phyloP scores from a whole-genome alignment of 1,140 invertebrate genomes.

The Parapsyche elsis region DNA sequence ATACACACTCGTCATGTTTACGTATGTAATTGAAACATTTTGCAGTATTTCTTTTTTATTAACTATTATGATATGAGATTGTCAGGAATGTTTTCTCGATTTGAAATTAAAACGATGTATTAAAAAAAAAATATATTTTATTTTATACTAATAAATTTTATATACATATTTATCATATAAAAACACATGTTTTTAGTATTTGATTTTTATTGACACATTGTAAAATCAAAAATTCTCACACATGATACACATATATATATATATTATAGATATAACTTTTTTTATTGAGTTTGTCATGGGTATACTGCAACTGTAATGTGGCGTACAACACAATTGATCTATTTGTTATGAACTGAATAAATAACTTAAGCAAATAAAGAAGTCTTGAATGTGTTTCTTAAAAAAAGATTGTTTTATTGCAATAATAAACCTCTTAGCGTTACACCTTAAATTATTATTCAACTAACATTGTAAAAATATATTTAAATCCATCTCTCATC shows the following conservation, averaged over 20 bases:
- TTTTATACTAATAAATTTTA: no score
- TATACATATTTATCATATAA: not conserved
- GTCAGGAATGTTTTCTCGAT: slow-evolving; percentile 8
- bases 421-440: not conserved
- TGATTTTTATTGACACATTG: not conserved
- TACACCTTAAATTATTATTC: not conserved
- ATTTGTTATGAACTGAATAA: slow-evolving; percentile 54
- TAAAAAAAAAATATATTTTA: slow-evolving; percentile 28
- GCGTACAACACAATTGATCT: slow-evolving; percentile 49
- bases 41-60: no score
- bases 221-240: not conserved
- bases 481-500: no score
- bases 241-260: not conserved
- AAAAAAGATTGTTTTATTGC: slow-evolving; percentile 32
- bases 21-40: no score
- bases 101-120: slow-evolving; percentile 25
- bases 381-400: slow-evolving; percentile 54
- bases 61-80: no score
- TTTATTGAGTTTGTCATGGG: slow-evolving; percentile 30
- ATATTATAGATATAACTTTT: not conserved
- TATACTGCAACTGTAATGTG: slow-evolving; percentile 49
- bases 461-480: no score
- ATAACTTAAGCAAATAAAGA: slow-evolving; percentile 53
- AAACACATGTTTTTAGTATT: not conserved
- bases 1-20: no score